phyloP scores from a whole-genome alignment of 1,140 invertebrate species.

The Gyrodactylus salaris region DNA sequence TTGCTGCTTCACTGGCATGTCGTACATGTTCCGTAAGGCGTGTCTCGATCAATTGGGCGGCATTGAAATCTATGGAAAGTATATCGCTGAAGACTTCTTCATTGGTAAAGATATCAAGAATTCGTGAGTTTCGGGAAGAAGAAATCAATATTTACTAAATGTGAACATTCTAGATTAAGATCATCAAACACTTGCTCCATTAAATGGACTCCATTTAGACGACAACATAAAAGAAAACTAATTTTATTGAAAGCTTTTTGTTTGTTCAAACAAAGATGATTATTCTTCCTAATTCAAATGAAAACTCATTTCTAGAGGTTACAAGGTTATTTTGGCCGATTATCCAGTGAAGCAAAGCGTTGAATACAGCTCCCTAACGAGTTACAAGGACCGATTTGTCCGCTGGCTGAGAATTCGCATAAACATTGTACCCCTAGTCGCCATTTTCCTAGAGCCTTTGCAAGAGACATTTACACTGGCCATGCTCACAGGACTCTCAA shows the following conservation, averaged over 20 bases:
- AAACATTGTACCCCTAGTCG: conserved; percentile 3
- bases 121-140: too few relatives aligned
- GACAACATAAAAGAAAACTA: too few relatives aligned
- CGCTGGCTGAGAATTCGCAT: conserved; percentile 7
- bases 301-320: conserved; percentile 18
- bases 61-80: conserved; percentile 52
- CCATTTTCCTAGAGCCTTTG: background rate
- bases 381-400: background rate
- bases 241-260: too few relatives aligned
- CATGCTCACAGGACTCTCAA: too few relatives aligned
- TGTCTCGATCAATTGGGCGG: conserved; percentile 64
- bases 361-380: background rate
- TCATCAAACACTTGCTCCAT: too few relatives aligned
- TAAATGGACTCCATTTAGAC: too few relatives aligned
- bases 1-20: conserved; percentile 96
- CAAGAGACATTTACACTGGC: background rate
- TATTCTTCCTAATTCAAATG: too few relatives aligned
- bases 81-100: conserved; percentile 90
- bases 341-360: conserved; percentile 59
- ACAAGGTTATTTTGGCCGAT: conserved; percentile 25
- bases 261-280: too few relatives aligned
- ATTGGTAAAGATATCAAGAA: conserved; percentile 59
- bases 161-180: too few relatives aligned
- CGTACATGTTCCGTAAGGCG: conserved; percentile 52
- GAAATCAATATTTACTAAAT: too few relatives aligned